Percentiles rank a stretch among this genome's conserved stretches.
Conservation (phyloP, 92 coral and sea anemone genomes). For the Epizoanthus fatuus region DNA sequence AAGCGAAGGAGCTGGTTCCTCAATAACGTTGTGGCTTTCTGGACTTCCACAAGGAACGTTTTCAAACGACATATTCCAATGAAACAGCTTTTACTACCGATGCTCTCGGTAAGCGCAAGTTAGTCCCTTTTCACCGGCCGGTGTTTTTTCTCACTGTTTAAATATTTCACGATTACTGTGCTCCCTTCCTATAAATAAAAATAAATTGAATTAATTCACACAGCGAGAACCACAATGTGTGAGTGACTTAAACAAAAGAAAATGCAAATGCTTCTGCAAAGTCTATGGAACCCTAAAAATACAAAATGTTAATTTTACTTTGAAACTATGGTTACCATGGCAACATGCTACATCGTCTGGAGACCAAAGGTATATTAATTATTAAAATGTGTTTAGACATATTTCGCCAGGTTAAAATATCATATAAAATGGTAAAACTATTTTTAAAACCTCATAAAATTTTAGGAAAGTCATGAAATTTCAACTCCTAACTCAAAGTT, state of each 20-base stretch:
- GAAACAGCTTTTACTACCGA: slow-evolving; percentile 29
- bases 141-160: slow-evolving; percentile 21
- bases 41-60: slow-evolving; percentile 97
- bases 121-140: slow-evolving; percentile 14
- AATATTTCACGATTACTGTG: slow-evolving; percentile 44
- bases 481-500: neutral
- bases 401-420: neutral
- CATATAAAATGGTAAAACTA: too few species aligned
- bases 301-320: too few species aligned
- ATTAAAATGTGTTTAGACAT: neutral
- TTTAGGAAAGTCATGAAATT: neutral
- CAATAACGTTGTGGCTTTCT: slow-evolving; percentile 82
- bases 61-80: slow-evolving; percentile 89
- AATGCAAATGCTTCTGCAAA: too few species aligned
- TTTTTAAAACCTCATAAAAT: neutral
- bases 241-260: too few species aligned
- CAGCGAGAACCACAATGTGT: neutral
- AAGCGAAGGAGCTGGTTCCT: slow-evolving; percentile 97
- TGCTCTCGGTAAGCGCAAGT: slow-evolving; percentile 15
- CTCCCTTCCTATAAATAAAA: slow-evolving; percentile 55
- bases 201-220: slow-evolving; percentile 37
- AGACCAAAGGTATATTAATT: neutral
- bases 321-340: neutral
- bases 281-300: too few species aligned
- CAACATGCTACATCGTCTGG: neutral